These are phyloP conservation scores for Syndactyla subalaris DNA, from an alignment of 2,797 vertebrate species.

Conservation along the genomic window DNA sequence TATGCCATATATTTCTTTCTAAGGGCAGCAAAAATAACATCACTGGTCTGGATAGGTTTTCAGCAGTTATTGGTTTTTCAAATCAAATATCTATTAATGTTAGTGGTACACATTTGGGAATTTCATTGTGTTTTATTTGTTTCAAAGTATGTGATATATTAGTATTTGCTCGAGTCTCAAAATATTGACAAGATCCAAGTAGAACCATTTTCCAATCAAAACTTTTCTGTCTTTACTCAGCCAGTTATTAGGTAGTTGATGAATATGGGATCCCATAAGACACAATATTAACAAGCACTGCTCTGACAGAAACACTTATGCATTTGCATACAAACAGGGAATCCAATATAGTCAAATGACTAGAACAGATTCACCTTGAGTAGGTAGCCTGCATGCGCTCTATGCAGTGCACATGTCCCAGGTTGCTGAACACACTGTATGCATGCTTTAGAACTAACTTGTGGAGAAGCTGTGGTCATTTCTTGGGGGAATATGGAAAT, in stretches of 20 bases:
- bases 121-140: not conserved
- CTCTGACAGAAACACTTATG: not conserved
- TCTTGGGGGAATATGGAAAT: not conserved
- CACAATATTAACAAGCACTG: not conserved
- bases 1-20: not conserved
- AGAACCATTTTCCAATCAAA: not conserved
- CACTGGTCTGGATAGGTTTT: not conserved
- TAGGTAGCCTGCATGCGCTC: not conserved
- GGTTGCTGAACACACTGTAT: not conserved
- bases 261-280: not conserved
- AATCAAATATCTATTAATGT: not conserved
- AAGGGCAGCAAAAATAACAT: not conserved
- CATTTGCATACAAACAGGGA: not conserved
- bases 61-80: not conserved
- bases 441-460: not conserved
- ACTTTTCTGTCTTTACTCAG: not conserved
- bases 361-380: not conserved
- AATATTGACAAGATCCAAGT: not conserved
- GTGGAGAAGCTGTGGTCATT: not conserved
- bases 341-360: not conserved
- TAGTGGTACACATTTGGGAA: not conserved
- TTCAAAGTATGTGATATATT: not conserved
- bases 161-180: not conserved
- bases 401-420: fast-evolving
- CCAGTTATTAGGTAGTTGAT: not conserved